Conservation (phyloP, 1,140 invertebrate species). For the Harlomillsia oculata region DNA sequence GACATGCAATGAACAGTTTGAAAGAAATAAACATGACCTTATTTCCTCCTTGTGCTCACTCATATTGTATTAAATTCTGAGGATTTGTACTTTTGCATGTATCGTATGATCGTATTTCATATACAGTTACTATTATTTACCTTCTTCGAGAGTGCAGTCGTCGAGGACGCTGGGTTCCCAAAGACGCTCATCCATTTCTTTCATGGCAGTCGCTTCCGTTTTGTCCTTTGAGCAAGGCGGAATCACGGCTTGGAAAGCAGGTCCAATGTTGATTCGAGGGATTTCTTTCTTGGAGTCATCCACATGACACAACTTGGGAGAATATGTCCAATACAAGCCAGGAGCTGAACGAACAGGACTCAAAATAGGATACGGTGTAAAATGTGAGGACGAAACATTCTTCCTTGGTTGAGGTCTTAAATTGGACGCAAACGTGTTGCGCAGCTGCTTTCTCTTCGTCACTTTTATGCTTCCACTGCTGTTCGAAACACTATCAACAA, state of each 20-base stretch:
- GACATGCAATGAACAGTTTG: too few species aligned
- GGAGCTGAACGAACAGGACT: constrained; percentile 33
- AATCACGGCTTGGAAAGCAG: constrained; percentile 68
- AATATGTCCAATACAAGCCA: constrained; percentile 31
- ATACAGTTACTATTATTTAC: too few species aligned
- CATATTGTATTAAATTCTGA: too few species aligned
- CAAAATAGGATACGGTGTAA: constrained; percentile 33
- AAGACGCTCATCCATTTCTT: constrained; percentile 57
- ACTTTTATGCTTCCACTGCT: constrained; percentile 38
- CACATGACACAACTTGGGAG: constrained; percentile 39
- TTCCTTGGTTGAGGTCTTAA: constrained; percentile 21
- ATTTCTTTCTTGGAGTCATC: constrained; percentile 48
- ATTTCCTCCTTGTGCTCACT: too few species aligned
- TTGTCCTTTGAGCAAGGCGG: constrained; percentile 15
- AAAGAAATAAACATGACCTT: too few species aligned
- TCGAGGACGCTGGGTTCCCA: constrained; percentile 75
- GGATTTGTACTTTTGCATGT: too few species aligned
- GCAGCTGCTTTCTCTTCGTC: constrained; percentile 34
- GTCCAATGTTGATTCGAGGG: constrained; percentile 76
- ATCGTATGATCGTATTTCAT: too few species aligned
- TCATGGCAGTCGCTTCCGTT: constrained; percentile 31
- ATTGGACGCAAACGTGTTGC: constrained; percentile 35
- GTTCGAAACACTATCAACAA: constrained; percentile 30
- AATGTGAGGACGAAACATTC: constrained; percentile 13
- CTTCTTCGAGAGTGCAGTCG: constrained; percentile 60